Conservation (phyloP, 2,888 invertebrate species). For the Microplitis manilae region DNA sequence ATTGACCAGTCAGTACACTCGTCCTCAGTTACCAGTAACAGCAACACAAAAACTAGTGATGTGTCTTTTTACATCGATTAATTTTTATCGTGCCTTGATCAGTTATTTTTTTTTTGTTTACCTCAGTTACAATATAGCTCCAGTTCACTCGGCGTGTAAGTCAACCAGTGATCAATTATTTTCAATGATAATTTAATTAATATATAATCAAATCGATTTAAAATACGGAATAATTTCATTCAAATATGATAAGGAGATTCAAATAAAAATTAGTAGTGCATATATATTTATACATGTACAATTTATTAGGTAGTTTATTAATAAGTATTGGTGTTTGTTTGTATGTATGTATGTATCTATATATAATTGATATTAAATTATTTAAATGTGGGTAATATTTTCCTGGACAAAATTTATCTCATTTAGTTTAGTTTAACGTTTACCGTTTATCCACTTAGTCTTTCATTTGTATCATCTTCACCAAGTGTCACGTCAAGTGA, state of each 20-base stretch:
- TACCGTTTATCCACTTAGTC: slow-evolving; percentile 48
- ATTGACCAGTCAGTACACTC: neutral
- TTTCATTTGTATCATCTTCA: slow-evolving; percentile 44
- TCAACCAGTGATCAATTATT: neutral
- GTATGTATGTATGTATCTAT: neutral
- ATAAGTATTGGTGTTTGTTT: neutral
- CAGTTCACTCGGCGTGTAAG: slow-evolving; percentile 23
- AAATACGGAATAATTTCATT: no score
- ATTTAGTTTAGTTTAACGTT: slow-evolving; percentile 36
- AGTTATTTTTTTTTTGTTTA: slow-evolving; percentile 9
- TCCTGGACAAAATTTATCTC: neutral
- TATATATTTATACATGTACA: no score
- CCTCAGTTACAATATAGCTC: neutral
- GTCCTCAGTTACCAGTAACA: slow-evolving; percentile 16
- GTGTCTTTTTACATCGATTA: slow-evolving; percentile 6
- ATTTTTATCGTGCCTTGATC: slow-evolving; percentile 7
- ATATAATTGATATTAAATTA: neutral
- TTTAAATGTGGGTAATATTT: neutral
- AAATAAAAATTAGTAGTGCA: neutral
- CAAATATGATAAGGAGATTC: neutral
- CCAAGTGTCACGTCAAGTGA: slow-evolving; percentile 37
- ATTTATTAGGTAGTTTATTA: no score
- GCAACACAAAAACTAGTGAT: slow-evolving; percentile 4
- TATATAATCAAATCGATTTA: no score
- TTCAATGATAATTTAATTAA: no score